These are phyloP conservation scores for Dascyllus trimaculatus DNA, from an alignment of 2,113 vertebrate genomes.

Conservation along the genomic window DNA sequence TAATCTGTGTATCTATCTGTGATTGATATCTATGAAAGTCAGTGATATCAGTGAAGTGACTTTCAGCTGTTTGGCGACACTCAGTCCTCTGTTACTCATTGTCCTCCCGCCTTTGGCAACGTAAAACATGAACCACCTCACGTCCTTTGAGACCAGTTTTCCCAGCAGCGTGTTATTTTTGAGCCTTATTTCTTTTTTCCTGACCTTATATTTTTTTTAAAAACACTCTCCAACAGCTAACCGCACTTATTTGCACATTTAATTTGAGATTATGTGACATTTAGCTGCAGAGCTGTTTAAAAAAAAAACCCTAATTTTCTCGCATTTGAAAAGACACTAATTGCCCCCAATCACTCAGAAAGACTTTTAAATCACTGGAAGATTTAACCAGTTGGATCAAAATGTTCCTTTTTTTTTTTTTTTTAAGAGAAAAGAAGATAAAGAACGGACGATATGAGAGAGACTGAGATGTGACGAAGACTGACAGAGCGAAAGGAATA, in stretches of 20 bases:
- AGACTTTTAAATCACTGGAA: not conserved
- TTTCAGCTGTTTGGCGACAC: slow-evolving; percentile 17
- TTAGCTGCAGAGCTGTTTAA: slow-evolving; percentile 13
- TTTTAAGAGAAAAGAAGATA: not conserved
- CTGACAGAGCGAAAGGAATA: slow-evolving; percentile 6
- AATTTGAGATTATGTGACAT: slow-evolving; percentile 43
- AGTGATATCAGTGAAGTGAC: slow-evolving; percentile 20
- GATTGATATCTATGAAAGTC: too few relatives aligned
- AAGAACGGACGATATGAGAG: not conserved
- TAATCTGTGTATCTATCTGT: too few relatives aligned
- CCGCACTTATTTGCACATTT: not conserved
- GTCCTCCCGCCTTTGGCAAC: slow-evolving; percentile 1
- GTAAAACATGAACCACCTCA: slow-evolving; percentile 16
- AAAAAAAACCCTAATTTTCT: not conserved
- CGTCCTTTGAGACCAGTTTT: slow-evolving; percentile 17
- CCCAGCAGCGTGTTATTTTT: slow-evolving; percentile 22
- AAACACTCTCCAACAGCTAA: slow-evolving; percentile 4
- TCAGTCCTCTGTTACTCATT: slow-evolving; percentile 23
- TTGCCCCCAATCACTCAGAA: not conserved
- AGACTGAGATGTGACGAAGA: slow-evolving; percentile 1
- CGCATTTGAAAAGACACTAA: slow-evolving; percentile 16
- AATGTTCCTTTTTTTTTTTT: not conserved
- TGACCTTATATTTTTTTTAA: slow-evolving; percentile 19
- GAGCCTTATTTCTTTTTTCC: slow-evolving; percentile 10
- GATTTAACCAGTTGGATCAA: not conserved